These are phyloP conservation scores for Alectura lathami DNA, from an alignment of 2,113 vertebrate genomes.

Conservation along the genomic window DNA sequence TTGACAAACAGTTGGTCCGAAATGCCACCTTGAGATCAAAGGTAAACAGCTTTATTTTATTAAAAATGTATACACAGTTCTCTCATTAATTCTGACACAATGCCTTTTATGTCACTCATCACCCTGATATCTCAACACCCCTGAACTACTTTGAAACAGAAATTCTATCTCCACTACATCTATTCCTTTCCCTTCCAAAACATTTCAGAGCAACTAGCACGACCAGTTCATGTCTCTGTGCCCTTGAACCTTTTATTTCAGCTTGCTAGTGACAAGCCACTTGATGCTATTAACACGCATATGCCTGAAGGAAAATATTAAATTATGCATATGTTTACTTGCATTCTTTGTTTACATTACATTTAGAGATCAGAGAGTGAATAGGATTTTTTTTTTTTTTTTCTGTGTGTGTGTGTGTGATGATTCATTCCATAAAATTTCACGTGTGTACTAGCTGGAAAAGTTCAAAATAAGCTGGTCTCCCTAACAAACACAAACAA, in stretches of 20 bases:
- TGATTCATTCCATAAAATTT: neutral
- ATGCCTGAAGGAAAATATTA: neutral
- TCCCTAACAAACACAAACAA: neutral
- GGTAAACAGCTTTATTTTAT: neutral
- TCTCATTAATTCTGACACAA: neutral
- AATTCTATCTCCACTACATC: neutral
- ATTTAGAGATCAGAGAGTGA: neutral
- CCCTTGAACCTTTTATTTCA: neutral
- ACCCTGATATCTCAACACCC: neutral
- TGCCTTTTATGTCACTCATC: neutral
- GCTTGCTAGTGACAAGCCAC: neutral
- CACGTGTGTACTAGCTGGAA: neutral
- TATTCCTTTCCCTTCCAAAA: neutral
- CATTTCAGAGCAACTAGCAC: neutral
- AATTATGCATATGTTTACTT: conserved; percentile 23
- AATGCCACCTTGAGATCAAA: neutral
- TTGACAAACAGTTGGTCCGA: neutral
- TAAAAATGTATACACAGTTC: neutral
- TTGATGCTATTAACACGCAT: neutral
- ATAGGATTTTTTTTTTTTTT: neutral
- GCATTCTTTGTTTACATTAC: neutral
- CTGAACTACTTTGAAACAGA: neutral
- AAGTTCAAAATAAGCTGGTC: neutral
- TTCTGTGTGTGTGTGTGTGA: neutral
- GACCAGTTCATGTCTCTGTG: neutral